Evolutionary conservation across 53 echinoderm and acorn worm species (phyloP), one percentile per base, ranked within the genome.

Genomic region (Astropecten irregularis): DNA sequence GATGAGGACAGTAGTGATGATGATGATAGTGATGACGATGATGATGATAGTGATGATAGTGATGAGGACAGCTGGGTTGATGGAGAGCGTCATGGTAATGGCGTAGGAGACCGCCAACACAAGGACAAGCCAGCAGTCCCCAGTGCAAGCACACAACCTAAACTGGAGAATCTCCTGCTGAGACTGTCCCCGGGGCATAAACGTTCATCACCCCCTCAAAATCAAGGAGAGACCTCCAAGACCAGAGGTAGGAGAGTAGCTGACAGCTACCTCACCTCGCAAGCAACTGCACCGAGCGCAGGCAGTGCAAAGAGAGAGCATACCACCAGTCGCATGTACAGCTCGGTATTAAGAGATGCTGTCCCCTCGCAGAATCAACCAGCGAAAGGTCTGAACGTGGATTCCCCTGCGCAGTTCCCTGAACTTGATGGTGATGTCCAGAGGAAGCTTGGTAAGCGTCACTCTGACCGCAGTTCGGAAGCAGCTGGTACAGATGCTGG

Each of bases 261-360:
- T 2, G 11, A 13, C 25, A 74, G 25, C 74, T 50, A 27, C 35
- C 53, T 31, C 2, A 27, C 4, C 3, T 30, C 19, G 0, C 48
- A 40, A n/a, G 40, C 33, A 56, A 74, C 14, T 2, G 14, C 3
- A n/a, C 11, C 55, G 10, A 6, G 14, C 1, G 1, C 36, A 0
- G 55, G 39, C 27, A 16, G 23, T 0, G 14, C 18, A 19, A 38
- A 27, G 1, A 55, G 23, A 21, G 71, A 27, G 5, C 2, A 51
- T 48, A n/a, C 47, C 7, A 48, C 33, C 9, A 16, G 57, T 56
- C 74, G 56, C 38, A 27, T 74, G 74, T 74, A 74, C 74, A 74
- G 74, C 74, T 21, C 25, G 20, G 57, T 28, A 9, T 40, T 74
- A 57, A 74, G 6, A 19, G 74, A 74, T 38, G 74, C 57, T 3